These are phyloP conservation scores for Brenthis ino DNA, from an alignment of 2,888 invertebrate genomes.

Conservation along the genomic window DNA sequence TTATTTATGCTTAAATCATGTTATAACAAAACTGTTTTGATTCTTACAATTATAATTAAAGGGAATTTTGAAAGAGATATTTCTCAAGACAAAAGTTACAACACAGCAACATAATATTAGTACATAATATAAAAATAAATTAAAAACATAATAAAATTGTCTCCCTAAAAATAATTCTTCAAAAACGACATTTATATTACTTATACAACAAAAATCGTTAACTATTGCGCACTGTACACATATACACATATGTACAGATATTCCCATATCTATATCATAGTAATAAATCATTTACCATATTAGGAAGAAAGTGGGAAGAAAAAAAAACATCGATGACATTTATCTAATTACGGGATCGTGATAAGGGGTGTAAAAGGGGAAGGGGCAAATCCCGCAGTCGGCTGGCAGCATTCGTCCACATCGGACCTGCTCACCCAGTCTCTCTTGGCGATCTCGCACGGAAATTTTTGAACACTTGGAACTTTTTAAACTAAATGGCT, in stretches of 20 bases:
- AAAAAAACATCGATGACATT: slow-evolving; percentile 78
- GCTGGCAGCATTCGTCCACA: slow-evolving; percentile 43
- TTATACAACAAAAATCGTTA: no score
- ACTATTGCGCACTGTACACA: background rate
- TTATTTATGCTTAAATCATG: no score
- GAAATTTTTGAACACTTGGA: slow-evolving; percentile 25
- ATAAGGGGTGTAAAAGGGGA: slow-evolving; percentile 61
- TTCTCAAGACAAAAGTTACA: no score
- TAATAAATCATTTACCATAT: slow-evolving; percentile 25
- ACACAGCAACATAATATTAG: no score
- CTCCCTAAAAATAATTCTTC: no score
- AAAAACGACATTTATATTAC: no score
- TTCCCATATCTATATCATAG: background rate
- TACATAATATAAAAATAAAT: no score
- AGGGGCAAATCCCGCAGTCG: slow-evolving; percentile 60
- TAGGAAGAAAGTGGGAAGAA: slow-evolving; percentile 54
- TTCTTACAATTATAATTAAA: no score
- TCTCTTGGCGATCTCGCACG: slow-evolving; percentile 1
- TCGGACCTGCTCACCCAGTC: slow-evolving; percentile 37
- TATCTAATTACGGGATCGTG: slow-evolving; percentile 80
- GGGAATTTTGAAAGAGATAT: no score
- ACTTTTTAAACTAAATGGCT: slow-evolving; percentile 31
- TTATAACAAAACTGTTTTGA: no score
- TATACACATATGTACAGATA: background rate
- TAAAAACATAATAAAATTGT: no score